Evolutionary conservation across 1,140 invertebrate genomes (phyloP).

Genomic region (Laupala kohalensis): DNA sequence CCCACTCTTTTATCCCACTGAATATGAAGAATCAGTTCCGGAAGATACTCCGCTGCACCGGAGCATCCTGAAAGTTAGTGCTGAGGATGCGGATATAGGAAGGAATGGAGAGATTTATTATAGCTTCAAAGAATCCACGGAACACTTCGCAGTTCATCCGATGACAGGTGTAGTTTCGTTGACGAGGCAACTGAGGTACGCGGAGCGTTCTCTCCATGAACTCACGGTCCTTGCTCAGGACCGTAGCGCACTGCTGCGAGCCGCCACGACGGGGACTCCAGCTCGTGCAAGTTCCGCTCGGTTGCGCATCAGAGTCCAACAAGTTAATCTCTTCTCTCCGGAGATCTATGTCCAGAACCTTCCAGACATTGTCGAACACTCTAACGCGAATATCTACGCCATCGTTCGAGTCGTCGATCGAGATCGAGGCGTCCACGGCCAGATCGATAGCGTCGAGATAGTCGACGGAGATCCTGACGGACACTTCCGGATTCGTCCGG

Average conservation of each 20-base stretch:
- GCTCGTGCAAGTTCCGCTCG: slow-evolving; percentile 51
- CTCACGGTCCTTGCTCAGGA: slow-evolving; percentile 72
- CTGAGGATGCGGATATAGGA: slow-evolving; percentile 88
- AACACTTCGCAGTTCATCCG: slow-evolving; percentile 82
- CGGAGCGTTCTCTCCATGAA: slow-evolving; percentile 53
- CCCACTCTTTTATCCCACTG: slow-evolving; percentile 77
- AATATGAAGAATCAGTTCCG: slow-evolving; percentile 73
- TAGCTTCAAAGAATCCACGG: slow-evolving; percentile 68
- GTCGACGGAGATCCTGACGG: slow-evolving; percentile 77
- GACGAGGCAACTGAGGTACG: slow-evolving; percentile 59
- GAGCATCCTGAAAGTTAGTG: slow-evolving; percentile 60
- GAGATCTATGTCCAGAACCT: slow-evolving; percentile 67
- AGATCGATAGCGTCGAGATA: slow-evolving; percentile 72
- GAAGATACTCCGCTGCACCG: slow-evolving; percentile 78
- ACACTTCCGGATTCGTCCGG: slow-evolving; percentile 61
- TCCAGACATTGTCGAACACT: slow-evolving; percentile 70
- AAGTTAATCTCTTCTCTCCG: slow-evolving; percentile 76
- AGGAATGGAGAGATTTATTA: slow-evolving; percentile 94
- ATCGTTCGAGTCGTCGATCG: slow-evolving; percentile 72
- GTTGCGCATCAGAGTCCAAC: slow-evolving; percentile 62
- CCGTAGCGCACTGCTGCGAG: slow-evolving; percentile 51
- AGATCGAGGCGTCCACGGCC: slow-evolving; percentile 70
- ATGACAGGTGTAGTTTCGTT: slow-evolving; percentile 78
- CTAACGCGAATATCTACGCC: slow-evolving; percentile 76
- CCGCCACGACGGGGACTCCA: slow-evolving; percentile 27